Conservation (phyloP, 2,797 vertebrate species). For the Scolopax rusticola region DNA sequence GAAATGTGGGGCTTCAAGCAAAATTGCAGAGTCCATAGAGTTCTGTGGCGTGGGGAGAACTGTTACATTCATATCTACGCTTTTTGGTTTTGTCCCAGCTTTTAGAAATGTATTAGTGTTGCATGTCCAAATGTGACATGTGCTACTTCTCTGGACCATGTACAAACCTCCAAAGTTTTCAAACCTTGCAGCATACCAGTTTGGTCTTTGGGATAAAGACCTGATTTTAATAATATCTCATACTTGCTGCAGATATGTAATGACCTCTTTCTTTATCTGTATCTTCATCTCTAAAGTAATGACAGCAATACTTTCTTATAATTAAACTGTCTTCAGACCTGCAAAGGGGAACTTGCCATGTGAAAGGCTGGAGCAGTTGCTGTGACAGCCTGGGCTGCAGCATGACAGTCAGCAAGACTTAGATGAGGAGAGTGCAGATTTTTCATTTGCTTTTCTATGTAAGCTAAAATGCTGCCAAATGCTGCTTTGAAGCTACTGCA, state of each 20-base stretch:
- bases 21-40: not conserved
- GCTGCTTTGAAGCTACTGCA: not conserved
- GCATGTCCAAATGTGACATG: accelerated
- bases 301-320: not conserved
- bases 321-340: not conserved
- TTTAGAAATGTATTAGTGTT: not conserved
- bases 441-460: not conserved
- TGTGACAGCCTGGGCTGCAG: not conserved
- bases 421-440: not conserved
- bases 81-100: not conserved
- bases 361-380: not conserved
- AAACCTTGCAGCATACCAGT: accelerated
- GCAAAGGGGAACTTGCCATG: not conserved
- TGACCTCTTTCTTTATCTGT: not conserved
- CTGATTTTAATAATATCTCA: not conserved
- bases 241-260: not conserved
- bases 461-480: not conserved
- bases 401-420: not conserved
- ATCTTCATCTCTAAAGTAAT: not conserved
- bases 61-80: accelerated
- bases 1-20: not conserved
- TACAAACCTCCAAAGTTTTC: not conserved
- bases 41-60: not conserved
- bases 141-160: accelerated
- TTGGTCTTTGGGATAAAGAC: not conserved